Evolutionary conservation across 2,113 vertebrate species (phyloP).

Genomic region (Ivindomyrus marchei): DNA sequence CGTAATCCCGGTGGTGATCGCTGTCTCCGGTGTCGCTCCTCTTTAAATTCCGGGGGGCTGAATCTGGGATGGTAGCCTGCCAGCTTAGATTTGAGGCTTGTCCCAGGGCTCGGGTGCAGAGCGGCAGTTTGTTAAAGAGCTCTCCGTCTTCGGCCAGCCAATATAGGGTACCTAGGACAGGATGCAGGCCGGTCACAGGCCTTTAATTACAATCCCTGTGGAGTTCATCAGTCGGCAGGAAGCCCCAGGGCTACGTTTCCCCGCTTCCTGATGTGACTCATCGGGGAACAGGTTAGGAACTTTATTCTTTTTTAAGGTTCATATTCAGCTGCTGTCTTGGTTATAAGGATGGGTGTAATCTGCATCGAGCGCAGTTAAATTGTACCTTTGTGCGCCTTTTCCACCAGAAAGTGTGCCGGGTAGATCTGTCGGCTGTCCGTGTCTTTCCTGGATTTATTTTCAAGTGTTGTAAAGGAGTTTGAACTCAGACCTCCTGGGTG

Average conservation of each 20-base stretch:
- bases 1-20: background rate
- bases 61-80: background rate
- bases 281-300: conserved; percentile 1
- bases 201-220: conserved; percentile 1
- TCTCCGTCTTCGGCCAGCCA: background rate
- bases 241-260: background rate
- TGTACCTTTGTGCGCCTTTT: background rate
- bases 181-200: background rate
- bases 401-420: background rate
- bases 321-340: background rate
- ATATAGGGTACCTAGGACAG: background rate
- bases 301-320: conserved; percentile 6
- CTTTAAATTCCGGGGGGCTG: background rate
- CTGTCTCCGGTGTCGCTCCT: background rate
- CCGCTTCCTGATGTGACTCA: background rate
- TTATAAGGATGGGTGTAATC: background rate
- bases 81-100: background rate
- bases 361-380: background rate
- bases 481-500: conserved; percentile 9
- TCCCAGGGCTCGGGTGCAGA: background rate
- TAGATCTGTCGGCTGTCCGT: background rate
- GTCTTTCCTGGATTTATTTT: conserved; percentile 3
- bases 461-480: background rate
- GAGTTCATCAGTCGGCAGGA: conserved; percentile 5
- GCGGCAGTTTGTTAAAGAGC: conserved; percentile 2